Conservation (phyloP, 2,888 invertebrate species). For the Pachymerium ferrugineum region DNA sequence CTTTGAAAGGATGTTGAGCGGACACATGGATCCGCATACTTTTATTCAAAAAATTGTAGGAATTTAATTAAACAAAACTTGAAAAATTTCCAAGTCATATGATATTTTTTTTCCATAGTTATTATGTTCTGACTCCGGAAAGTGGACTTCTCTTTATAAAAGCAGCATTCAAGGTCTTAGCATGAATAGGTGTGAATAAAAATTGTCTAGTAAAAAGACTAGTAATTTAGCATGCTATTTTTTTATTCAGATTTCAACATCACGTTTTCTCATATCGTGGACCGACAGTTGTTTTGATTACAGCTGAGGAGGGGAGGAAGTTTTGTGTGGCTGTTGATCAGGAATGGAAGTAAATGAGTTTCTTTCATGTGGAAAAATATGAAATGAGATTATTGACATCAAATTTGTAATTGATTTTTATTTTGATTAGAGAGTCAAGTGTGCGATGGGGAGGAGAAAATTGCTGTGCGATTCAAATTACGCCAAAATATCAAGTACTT, state of each 20-base stretch:
- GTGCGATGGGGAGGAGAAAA: constrained; percentile 79
- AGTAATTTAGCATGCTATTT: constrained; percentile 23
- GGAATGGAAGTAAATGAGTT: constrained; percentile 69
- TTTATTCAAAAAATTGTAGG: constrained; percentile 52
- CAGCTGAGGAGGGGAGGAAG: constrained; percentile 58
- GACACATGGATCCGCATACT: constrained; percentile 46
- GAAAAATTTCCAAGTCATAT: not conserved
- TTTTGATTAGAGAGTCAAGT: constrained; percentile 33
- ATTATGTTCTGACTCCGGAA: not conserved
- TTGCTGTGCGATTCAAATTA: constrained; percentile 67
- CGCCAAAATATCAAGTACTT: constrained; percentile 53
- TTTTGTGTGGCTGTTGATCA: constrained; percentile 69
- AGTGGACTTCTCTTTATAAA: constrained; percentile 75
- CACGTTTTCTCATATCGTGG: constrained; percentile 73
- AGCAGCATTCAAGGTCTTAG: constrained; percentile 81
- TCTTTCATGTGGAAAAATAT: not conserved
- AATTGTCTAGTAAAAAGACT: not conserved
- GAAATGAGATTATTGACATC: too few relatives aligned
- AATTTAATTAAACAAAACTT: not conserved
- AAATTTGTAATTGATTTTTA: too few relatives aligned
- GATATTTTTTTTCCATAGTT: not conserved
- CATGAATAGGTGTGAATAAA: constrained; percentile 59
- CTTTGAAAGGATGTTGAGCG: constrained; percentile 2
- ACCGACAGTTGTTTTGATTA: constrained; percentile 54
- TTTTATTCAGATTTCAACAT: constrained; percentile 60